phyloP scores from a whole-genome alignment of 2,113 vertebrate species.

The Leptocoma aspasia region DNA sequence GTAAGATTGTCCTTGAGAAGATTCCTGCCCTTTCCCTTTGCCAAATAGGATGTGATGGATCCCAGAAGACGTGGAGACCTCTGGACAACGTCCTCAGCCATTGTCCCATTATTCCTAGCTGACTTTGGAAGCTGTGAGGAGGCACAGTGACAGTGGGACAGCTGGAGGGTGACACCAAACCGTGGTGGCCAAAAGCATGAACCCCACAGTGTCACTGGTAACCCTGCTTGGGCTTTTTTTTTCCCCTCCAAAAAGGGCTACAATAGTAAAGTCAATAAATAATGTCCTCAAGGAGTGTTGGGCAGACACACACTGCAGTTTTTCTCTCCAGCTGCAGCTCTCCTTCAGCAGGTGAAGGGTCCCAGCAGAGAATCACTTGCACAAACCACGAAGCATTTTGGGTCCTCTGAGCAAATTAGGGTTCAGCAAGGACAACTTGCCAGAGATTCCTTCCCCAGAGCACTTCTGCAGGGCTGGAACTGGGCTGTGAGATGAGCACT shows the following conservation, averaged over 20 bases:
- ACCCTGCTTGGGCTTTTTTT: neutral
- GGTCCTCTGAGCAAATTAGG: neutral
- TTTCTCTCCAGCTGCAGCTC: neutral
- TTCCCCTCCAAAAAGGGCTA: neutral
- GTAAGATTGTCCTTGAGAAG: neutral
- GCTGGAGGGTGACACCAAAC: neutral
- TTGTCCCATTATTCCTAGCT: neutral
- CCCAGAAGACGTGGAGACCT: neutral
- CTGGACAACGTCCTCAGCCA: accelerated
- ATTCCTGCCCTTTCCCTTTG: neutral
- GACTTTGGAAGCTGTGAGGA: neutral
- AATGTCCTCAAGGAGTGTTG: neutral
- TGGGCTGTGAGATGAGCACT: neutral
- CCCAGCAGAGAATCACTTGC: neutral
- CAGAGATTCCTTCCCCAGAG: neutral
- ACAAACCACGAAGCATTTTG: neutral
- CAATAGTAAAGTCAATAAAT: neutral
- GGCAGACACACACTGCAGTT: neutral
- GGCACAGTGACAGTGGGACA: neutral
- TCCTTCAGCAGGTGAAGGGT: neutral
- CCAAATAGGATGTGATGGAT: neutral
- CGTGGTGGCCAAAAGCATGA: neutral
- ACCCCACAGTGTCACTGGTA: accelerated
- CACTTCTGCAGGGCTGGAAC: neutral
- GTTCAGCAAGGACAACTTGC: neutral